Conservation (phyloP, 1,140 invertebrate genomes). For the Papilio machaon region DNA sequence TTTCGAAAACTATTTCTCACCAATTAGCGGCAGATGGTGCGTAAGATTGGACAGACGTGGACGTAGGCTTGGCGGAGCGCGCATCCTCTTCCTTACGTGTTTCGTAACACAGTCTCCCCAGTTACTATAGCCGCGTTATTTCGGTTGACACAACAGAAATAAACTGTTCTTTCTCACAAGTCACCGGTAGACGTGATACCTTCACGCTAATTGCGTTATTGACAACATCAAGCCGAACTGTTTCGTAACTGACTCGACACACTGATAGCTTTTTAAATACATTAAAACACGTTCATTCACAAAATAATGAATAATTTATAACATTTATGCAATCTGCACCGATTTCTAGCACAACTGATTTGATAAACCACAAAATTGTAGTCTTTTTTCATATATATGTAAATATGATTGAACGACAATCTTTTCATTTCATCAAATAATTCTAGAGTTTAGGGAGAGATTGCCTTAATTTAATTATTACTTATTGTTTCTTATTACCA, state of each 20-base stretch:
- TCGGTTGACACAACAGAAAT: constrained; percentile 79
- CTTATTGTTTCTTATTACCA: background rate
- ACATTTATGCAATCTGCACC: background rate
- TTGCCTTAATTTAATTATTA: background rate
- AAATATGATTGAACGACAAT: background rate
- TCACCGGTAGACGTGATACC: constrained; percentile 66
- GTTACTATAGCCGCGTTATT: constrained; percentile 66
- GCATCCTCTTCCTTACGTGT: constrained; percentile 73
- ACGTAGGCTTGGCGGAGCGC: constrained; percentile 14
- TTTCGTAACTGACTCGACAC: constrained; percentile 54
- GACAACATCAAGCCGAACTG: constrained; percentile 68
- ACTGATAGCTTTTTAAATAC: constrained; percentile 36
- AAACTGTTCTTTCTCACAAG: constrained; percentile 70
- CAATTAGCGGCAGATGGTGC: constrained; percentile 38
- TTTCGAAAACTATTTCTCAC: constrained; percentile 33
- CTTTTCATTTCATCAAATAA: background rate
- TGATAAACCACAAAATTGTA: background rate
- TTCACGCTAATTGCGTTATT: constrained; percentile 79
- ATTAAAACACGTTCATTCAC: background rate
- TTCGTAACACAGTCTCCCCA: constrained; percentile 71
- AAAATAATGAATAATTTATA: constrained; percentile 13
- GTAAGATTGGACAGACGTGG: constrained; percentile 29
- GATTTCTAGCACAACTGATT: background rate
- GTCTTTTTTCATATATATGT: background rate
- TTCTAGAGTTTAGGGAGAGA: background rate